phyloP scores from a whole-genome alignment of 1,140 invertebrate genomes.

The Trinorchestia longiramus region DNA sequence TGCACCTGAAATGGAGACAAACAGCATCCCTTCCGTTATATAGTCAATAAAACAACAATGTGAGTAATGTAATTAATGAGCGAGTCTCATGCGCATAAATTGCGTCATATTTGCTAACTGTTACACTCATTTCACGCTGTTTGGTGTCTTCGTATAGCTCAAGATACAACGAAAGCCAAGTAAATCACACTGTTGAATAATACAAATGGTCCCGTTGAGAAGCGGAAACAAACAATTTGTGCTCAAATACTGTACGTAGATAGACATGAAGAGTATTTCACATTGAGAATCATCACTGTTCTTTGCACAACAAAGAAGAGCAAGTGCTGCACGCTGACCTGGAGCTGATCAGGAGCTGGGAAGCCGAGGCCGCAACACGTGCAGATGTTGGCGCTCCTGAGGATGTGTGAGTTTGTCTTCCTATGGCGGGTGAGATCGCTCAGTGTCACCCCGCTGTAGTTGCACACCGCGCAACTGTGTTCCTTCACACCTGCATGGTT shows the following conservation, averaged over 20 bases:
- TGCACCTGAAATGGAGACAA: conserved; percentile 57
- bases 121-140: too few relatives aligned
- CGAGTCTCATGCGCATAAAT: too few relatives aligned
- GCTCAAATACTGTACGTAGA: neutral
- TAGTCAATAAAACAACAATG: neutral
- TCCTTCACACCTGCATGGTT: conserved; percentile 71
- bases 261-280: neutral
- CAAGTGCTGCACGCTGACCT: conserved; percentile 48
- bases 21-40: neutral
- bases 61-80: too few relatives aligned
- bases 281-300: neutral
- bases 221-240: neutral
- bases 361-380: conserved; percentile 66
- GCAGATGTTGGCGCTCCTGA: conserved; percentile 67
- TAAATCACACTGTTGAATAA: neutral
- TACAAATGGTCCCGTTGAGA: neutral
- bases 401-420: conserved; percentile 72
- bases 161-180: too few relatives aligned
- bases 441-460: conserved; percentile 74
- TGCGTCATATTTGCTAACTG: too few relatives aligned
- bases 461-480: conserved; percentile 72
- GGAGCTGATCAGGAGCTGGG: conserved; percentile 64
- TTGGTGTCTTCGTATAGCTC: too few relatives aligned
- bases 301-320: neutral
- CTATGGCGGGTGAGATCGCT: conserved; percentile 74